Percentiles rank a stretch among this genome's conserved stretches.
Evolutionary conservation across 2,888 invertebrate species (phyloP).

Genomic region (Argyresthia albistria): DNA sequence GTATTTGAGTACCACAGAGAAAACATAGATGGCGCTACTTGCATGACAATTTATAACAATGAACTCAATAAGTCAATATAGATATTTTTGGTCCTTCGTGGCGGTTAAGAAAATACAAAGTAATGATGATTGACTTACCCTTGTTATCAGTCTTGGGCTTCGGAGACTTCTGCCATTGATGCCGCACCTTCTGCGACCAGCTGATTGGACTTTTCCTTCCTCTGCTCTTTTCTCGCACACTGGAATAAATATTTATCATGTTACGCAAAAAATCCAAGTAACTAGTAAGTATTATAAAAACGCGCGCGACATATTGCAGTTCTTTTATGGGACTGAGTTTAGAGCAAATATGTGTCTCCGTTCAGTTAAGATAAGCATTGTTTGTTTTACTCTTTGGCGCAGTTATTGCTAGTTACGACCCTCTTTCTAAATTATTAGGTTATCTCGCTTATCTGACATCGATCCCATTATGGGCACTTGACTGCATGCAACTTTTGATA

Average conservation of each 20-base stretch:
- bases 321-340: neutral
- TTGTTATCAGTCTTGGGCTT: slow-evolving; percentile 39
- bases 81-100: too few relatives aligned
- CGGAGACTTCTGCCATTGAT: slow-evolving; percentile 74
- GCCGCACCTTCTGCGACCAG: slow-evolving; percentile 76
- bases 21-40: too few relatives aligned
- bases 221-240: slow-evolving; percentile 66
- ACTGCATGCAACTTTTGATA: too few relatives aligned
- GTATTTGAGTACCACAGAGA: too few relatives aligned
- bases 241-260: slow-evolving; percentile 44
- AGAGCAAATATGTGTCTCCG: slow-evolving; percentile 24
- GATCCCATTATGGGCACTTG: too few relatives aligned
- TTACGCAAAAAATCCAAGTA: slow-evolving; percentile 2
- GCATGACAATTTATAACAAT: too few relatives aligned
- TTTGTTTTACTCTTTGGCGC: slow-evolving; percentile 44
- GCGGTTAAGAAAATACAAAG: too few relatives aligned
- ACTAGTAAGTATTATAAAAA: neutral
- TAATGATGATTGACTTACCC: slow-evolving; percentile 28
- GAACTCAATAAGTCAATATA: too few relatives aligned
- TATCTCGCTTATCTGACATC: neutral
- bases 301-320: neutral
- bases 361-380: slow-evolving; percentile 42
- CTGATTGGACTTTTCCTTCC: slow-evolving; percentile 68
- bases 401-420: slow-evolving; percentile 23
- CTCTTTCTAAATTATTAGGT: slow-evolving; percentile 4